Evolutionary conservation across 2,797 vertebrate species (phyloP).

Genomic region (Synaphobranchus kaupii): DNA sequence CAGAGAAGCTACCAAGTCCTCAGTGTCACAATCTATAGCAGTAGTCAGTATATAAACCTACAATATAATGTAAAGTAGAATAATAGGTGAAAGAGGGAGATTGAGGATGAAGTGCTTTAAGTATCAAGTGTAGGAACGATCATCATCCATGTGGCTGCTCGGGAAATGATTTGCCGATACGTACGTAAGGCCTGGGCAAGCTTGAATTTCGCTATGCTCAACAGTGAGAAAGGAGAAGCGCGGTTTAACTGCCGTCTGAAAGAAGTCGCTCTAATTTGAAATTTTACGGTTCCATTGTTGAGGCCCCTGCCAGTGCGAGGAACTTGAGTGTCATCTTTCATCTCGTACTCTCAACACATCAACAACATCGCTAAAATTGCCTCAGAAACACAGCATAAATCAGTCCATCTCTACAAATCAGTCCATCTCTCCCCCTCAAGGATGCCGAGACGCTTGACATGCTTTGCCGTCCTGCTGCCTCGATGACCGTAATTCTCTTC

Average conservation of each 20-base stretch:
- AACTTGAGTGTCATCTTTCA: not conserved
- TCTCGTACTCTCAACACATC: not conserved
- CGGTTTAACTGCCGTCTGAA: not conserved
- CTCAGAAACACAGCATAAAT: not conserved
- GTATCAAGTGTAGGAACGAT: not conserved
- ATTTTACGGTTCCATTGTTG: not conserved
- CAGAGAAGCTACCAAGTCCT: no score
- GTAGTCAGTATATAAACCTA: not conserved
- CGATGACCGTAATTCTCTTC: no score
- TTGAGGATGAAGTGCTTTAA: not conserved
- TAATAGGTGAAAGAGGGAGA: not conserved
- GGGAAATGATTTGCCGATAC: not conserved
- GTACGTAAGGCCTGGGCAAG: not conserved
- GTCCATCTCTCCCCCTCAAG: not conserved
- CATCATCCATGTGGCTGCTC: not conserved
- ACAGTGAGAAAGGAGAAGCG: not conserved
- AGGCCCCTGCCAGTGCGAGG: not conserved
- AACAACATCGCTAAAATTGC: not conserved
- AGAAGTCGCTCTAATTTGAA: not conserved
- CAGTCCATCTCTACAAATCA: not conserved
- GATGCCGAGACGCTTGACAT: not conserved
- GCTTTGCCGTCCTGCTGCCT: no score
- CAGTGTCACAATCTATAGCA: no score
- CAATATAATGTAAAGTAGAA: not conserved
- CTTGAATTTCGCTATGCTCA: not conserved